Evolutionary conservation across 2,113 vertebrate genomes (phyloP).

Genomic region (Sclerurus mexicanus): DNA sequence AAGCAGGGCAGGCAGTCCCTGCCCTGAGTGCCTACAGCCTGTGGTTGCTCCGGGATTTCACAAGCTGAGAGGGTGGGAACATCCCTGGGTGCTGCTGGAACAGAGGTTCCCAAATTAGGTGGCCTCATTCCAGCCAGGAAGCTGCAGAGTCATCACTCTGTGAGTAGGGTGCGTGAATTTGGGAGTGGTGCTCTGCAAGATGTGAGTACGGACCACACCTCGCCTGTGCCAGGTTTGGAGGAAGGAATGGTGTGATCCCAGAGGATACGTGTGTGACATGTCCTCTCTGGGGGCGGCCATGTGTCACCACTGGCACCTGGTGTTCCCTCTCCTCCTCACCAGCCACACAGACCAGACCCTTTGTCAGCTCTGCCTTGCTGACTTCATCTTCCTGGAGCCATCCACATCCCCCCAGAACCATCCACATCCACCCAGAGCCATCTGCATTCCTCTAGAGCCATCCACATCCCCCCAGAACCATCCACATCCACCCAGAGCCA

Average conservation of each 20-base stretch:
- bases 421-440: not conserved
- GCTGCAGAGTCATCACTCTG: not conserved
- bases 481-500: not conserved
- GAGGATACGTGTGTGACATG: not conserved
- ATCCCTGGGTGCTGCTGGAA: not conserved
- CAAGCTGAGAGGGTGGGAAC: not conserved
- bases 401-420: not conserved
- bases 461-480: not conserved
- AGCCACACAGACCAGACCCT: not conserved
- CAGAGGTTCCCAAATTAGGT: not conserved
- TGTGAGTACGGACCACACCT: not conserved
- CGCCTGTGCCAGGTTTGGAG: not conserved
- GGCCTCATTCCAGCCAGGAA: not conserved
- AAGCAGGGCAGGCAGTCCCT: not conserved
- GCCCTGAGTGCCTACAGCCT: accelerated
- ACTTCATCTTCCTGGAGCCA: not conserved
- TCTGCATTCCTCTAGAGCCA: not conserved
- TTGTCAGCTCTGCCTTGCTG: not conserved
- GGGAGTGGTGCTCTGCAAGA: not conserved
- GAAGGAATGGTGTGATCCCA: not conserved
- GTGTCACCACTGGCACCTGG: not conserved
- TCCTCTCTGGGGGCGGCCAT: not conserved
- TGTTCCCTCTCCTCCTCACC: not conserved
- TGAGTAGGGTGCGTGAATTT: accelerated
- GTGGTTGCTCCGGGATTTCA: not conserved